Conservation (phyloP, 1,140 invertebrate species). For the Galendromus occidentalis region DNA sequence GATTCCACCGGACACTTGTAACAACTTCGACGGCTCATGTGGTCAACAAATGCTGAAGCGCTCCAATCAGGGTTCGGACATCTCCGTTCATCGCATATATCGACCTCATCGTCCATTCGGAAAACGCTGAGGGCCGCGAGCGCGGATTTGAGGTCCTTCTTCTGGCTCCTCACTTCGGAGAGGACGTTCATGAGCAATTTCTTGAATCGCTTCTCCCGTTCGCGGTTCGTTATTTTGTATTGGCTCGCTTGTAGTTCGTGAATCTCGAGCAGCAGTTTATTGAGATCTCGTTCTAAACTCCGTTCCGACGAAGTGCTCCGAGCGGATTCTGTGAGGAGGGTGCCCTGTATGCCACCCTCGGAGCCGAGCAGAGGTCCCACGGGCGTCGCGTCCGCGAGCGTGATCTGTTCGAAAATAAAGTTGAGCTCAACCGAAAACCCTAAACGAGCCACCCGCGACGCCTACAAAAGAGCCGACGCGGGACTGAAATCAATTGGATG, state of each 20-base stretch:
- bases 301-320: background rate
- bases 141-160: background rate
- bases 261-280: background rate
- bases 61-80: no score
- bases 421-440: background rate
- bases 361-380: background rate
- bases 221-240: background rate
- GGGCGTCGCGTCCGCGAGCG: background rate
- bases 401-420: background rate
- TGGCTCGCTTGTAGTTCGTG: background rate
- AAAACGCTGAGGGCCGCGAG: background rate
- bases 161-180: background rate
- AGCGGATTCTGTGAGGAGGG: background rate
- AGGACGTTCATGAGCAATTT: background rate
- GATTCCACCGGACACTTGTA: background rate
- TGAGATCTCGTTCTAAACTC: background rate
- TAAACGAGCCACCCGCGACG: background rate
- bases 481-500: background rate
- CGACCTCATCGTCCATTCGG: background rate
- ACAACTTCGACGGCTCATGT: background rate
- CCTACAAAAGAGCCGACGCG: background rate
- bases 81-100: background rate
- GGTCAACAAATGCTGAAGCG: background rate
- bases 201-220: background rate
- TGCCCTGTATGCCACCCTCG: background rate